phyloP scores from a whole-genome alignment of 2,888 invertebrate genomes.

The Chydorus sphaericus region DNA sequence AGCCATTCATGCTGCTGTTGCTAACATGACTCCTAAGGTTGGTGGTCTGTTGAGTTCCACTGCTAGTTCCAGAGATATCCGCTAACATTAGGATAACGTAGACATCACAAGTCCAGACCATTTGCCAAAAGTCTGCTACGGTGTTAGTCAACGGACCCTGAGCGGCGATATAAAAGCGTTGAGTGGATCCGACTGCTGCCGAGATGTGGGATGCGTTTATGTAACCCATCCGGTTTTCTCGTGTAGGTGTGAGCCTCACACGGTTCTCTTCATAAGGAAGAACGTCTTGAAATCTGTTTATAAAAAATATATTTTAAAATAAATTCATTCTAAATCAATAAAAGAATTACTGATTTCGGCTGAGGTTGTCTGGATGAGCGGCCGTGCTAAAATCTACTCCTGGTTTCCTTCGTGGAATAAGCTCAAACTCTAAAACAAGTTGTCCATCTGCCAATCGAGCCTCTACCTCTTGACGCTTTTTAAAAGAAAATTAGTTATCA shows the following conservation, averaged over 20 bases:
- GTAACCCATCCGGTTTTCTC: slow-evolving; percentile 72
- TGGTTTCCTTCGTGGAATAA: slow-evolving; percentile 56
- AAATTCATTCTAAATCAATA: not conserved
- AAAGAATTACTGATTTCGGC: slow-evolving; percentile 32
- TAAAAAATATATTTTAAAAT: not conserved
- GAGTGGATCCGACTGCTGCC: slow-evolving; percentile 66
- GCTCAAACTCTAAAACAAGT: slow-evolving; percentile 64
- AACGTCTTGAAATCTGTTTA: slow-evolving; percentile 47
- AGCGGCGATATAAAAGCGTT: slow-evolving; percentile 72
- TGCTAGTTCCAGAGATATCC: slow-evolving; percentile 22
- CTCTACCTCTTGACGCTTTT: slow-evolving; percentile 47
- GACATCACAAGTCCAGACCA: slow-evolving; percentile 77
- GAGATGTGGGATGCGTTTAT: slow-evolving; percentile 85
- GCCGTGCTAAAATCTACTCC: slow-evolving; percentile 57
- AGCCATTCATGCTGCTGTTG: slow-evolving; percentile 24
- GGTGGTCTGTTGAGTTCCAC: not conserved
- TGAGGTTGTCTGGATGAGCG: slow-evolving; percentile 47
- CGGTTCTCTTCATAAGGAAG: slow-evolving; percentile 84
- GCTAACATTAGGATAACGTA: slow-evolving; percentile 64
- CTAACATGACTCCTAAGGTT: slow-evolving; percentile 23
- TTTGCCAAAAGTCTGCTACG: slow-evolving; percentile 64
- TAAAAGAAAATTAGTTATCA: slow-evolving; percentile 16
- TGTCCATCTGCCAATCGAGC: slow-evolving; percentile 55
- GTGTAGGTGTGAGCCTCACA: slow-evolving; percentile 62
- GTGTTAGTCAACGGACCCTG: slow-evolving; percentile 49